A percentile compares a stretch with the other conserved stretches of the same genome.
Conservation (phyloP, 2,113 vertebrate species). For the Motacilla tschutschensis region DNA sequence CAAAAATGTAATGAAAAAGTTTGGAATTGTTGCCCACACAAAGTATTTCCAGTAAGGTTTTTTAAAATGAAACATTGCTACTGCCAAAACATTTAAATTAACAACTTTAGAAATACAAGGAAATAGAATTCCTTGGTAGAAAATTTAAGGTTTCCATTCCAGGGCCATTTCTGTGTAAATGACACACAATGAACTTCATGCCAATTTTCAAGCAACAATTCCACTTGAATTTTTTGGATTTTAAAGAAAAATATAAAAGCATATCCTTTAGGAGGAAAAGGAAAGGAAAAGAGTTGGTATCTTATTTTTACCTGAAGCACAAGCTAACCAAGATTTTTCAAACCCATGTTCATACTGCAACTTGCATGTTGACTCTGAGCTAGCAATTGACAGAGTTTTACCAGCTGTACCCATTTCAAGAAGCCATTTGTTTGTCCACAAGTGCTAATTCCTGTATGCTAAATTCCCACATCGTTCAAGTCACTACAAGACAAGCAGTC, state of each 20-base stretch:
- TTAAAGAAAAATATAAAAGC: neutral
- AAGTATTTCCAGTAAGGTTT: neutral
- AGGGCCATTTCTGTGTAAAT: neutral
- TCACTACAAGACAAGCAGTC: neutral
- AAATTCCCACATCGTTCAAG: accelerated
- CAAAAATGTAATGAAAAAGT: neutral
- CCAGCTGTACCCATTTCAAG: neutral
- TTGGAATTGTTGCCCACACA: neutral
- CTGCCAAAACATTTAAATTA: neutral
- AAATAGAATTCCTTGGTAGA: neutral
- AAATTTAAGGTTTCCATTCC: slow-evolving; percentile 11
- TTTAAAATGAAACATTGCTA: neutral
- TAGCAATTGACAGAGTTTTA: accelerated
- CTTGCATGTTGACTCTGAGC: neutral
- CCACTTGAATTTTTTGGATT: neutral
- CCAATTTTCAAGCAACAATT: slow-evolving; percentile 4
- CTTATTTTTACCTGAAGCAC: neutral
- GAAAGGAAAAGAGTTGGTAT: neutral
- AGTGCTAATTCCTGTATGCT: neutral
- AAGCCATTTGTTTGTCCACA: neutral
- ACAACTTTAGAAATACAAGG: neutral
- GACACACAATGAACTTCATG: slow-evolving; percentile 13
- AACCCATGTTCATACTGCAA: neutral
- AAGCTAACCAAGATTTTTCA: neutral
- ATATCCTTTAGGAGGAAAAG: neutral